phyloP scores from a whole-genome alignment of 92 coral and sea anemone species.

The Zoanthus sansibaricus region DNA sequence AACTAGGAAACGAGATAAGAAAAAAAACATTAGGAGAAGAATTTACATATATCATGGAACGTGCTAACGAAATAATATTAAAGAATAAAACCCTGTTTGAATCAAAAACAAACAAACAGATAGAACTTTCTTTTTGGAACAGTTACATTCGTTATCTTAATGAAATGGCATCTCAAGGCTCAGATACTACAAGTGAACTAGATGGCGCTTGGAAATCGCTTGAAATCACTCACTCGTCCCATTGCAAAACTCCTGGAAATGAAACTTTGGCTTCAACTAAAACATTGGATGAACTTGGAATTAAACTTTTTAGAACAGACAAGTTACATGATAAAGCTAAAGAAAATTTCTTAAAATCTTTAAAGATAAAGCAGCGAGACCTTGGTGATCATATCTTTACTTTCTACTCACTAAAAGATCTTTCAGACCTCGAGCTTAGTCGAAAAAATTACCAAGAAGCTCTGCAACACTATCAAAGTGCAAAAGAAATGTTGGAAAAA shows the following conservation, averaged over 20 bases:
- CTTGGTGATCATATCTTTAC: conserved; percentile 55
- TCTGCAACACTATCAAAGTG: neutral
- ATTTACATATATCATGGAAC: no score
- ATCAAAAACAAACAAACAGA: no score
- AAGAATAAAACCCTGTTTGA: no score
- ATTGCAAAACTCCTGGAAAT: neutral
- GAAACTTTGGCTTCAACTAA: neutral
- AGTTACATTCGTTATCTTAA: no score
- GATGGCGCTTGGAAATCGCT: neutral
- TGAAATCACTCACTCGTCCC: neutral
- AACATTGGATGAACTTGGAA: conserved; percentile 4
- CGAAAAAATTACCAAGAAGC: neutral
- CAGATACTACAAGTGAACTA: neutral
- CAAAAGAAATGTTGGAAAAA: neutral
- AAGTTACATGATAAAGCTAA: neutral
- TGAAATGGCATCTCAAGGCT: no score
- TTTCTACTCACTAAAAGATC: conserved; percentile 32
- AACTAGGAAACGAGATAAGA: no score
- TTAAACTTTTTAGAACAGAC: neutral
- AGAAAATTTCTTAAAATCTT: neutral
- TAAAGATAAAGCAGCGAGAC: neutral
- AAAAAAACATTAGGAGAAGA: no score
- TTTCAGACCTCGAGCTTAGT: conserved; percentile 30
- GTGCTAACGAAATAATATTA: no score
- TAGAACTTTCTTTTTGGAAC: no score